Evolutionary conservation across 2,113 vertebrate genomes (phyloP).

Genomic region (Serinus canaria): DNA sequence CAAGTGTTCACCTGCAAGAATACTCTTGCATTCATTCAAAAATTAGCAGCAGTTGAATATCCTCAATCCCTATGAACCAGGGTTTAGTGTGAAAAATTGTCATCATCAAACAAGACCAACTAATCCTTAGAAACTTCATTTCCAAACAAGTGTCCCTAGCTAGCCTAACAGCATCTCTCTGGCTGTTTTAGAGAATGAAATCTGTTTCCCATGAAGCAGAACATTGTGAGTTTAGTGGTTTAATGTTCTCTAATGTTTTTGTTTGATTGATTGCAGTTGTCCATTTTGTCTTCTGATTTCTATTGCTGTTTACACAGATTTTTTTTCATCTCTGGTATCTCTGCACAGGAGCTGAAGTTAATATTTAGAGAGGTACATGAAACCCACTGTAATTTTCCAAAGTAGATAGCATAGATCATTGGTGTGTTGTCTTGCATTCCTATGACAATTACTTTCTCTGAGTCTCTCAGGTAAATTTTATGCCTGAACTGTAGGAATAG

Average conservation of each 20-base stretch:
- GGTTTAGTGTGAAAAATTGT: constrained; percentile 44
- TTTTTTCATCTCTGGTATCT: neutral
- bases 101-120: neutral
- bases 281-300: neutral
- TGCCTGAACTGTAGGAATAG: neutral
- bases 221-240: neutral
- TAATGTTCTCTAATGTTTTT: neutral
- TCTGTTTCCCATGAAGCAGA: neutral
- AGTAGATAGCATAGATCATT: neutral
- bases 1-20: neutral
- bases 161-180: neutral
- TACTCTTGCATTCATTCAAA: constrained; percentile 8
- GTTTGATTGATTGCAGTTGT: neutral
- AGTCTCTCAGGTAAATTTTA: neutral
- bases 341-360: neutral
- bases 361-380: neutral
- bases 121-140: constrained; percentile 26
- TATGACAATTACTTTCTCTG: neutral
- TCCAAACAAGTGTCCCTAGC: neutral
- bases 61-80: neutral
- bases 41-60: neutral
- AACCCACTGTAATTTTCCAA: neutral
- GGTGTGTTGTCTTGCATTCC: neutral
- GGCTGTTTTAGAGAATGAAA: neutral
- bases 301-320: neutral